Conservation (phyloP, 2,113 vertebrate genomes). For the Ranitomeya variabilis region DNA sequence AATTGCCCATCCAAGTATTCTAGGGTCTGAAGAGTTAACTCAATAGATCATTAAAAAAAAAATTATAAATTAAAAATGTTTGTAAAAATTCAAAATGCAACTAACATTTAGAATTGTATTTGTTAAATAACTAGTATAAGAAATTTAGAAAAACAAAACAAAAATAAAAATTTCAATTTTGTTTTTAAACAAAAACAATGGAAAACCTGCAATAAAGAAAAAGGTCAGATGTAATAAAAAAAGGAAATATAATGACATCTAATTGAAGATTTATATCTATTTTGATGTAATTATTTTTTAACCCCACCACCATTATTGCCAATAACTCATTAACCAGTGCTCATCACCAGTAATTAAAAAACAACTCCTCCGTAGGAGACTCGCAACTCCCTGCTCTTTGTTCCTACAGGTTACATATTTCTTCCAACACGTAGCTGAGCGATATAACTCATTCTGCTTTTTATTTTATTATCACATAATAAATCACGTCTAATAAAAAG, state of each 20-base stretch:
- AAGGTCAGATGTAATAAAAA: too few species aligned
- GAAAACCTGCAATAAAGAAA: too few species aligned
- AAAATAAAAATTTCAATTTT: too few species aligned
- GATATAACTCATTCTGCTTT: conserved; percentile 46
- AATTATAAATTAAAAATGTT: too few species aligned
- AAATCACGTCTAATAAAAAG: conserved; percentile 15
- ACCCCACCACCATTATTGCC: background rate
- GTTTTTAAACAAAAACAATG: too few species aligned
- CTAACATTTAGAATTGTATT: too few species aligned
- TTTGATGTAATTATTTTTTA: background rate
- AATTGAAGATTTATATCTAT: background rate
- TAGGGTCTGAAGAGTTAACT: background rate
- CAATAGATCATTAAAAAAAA: too few species aligned
- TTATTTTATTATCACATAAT: conserved; percentile 49
- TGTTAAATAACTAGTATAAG: too few species aligned
- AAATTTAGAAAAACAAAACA: background rate
- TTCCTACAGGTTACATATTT: conserved; percentile 61
- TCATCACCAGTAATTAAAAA: conserved; percentile 3
- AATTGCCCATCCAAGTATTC: background rate
- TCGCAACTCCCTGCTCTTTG: conserved; percentile 56
- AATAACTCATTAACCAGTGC: background rate
- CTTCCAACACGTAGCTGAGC: conserved; percentile 21
- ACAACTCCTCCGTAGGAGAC: conserved; percentile 63
- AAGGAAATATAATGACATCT: background rate
- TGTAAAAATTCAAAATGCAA: too few species aligned